These are phyloP conservation scores for Hylia prasina DNA, from an alignment of 2,113 vertebrate genomes.

Conservation along the genomic window DNA sequence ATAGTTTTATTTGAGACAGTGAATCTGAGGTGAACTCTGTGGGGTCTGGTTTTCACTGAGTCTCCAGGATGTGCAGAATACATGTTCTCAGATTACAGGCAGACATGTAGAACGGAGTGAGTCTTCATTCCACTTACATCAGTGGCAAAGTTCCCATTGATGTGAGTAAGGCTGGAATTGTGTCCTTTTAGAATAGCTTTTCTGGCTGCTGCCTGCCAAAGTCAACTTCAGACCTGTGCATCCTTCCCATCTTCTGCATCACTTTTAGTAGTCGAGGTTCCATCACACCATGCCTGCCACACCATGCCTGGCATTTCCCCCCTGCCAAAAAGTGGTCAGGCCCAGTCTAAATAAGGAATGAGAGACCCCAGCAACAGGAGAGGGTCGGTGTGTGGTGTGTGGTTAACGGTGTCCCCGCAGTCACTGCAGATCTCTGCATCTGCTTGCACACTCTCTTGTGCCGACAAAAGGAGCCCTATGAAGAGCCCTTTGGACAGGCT, in stretches of 20 bases:
- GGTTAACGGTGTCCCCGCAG: neutral
- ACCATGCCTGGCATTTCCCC: neutral
- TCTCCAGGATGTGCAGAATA: neutral
- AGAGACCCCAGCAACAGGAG: neutral
- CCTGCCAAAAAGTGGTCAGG: neutral
- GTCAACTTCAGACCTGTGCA: neutral
- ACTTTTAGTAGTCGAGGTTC: neutral
- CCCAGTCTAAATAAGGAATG: neutral
- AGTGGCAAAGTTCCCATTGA: slow-evolving; percentile 14
- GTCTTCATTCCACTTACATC: slow-evolving; percentile 1
- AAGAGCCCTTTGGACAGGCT: neutral
- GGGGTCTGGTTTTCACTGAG: slow-evolving; percentile 18
- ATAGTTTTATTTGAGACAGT: neutral
- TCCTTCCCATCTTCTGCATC: neutral
- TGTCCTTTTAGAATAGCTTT: neutral
- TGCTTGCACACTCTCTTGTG: neutral
- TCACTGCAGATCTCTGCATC: neutral
- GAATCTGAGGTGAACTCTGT: slow-evolving; percentile 26
- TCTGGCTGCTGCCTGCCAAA: slow-evolving; percentile 1
- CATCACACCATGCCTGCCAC: neutral
- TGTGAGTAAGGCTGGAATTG: neutral
- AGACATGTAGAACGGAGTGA: neutral
- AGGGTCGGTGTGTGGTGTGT: neutral
- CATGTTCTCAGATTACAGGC: slow-evolving; percentile 21
- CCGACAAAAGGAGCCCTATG: neutral